Evolutionary conservation across 2,888 invertebrate species (phyloP).

Genomic region (Tinea semifulvella): DNA sequence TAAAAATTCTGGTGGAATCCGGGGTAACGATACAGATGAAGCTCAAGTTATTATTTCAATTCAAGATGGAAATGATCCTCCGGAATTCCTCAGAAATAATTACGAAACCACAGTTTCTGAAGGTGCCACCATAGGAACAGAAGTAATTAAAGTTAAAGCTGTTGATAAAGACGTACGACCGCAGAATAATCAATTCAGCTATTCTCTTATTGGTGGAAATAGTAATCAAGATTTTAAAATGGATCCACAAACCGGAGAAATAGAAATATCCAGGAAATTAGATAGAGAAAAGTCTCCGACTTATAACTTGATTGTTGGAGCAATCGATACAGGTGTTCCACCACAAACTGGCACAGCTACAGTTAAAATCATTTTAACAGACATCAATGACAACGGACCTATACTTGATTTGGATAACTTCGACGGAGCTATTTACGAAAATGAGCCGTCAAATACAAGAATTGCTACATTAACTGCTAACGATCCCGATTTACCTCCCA

Average conservation of each 20-base stretch:
- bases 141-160: conserved; percentile 82
- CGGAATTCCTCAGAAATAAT: conserved; percentile 82
- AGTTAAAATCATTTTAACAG: conserved; percentile 80
- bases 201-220: conserved; percentile 88
- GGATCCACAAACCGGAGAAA: conserved; percentile 85
- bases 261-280: conserved; percentile 77
- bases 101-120: conserved; percentile 87
- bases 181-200: conserved; percentile 91
- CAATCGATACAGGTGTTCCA: conserved; percentile 88
- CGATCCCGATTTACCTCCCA: conserved; percentile 90
- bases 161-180: conserved; percentile 91
- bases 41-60: conserved; percentile 93
- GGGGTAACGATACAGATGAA: conserved; percentile 94
- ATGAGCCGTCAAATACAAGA: conserved; percentile 83
- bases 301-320: conserved; percentile 83
- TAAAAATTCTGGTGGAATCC: conserved; percentile 93
- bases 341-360: conserved; percentile 92
- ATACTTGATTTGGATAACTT: conserved; percentile 77
- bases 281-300: conserved; percentile 82
- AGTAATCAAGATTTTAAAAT: conserved; percentile 85
- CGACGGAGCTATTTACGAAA: conserved; percentile 84
- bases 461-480: conserved; percentile 86
- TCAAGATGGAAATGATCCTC: conserved; percentile 96
- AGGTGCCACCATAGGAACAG: conserved; percentile 77
- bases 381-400: conserved; percentile 95